Percentiles rank a stretch among this genome's conserved stretches.
Evolutionary conservation across 2,113 vertebrate species (phyloP).

Genomic region (Galemys pyrenaicus): DNA sequence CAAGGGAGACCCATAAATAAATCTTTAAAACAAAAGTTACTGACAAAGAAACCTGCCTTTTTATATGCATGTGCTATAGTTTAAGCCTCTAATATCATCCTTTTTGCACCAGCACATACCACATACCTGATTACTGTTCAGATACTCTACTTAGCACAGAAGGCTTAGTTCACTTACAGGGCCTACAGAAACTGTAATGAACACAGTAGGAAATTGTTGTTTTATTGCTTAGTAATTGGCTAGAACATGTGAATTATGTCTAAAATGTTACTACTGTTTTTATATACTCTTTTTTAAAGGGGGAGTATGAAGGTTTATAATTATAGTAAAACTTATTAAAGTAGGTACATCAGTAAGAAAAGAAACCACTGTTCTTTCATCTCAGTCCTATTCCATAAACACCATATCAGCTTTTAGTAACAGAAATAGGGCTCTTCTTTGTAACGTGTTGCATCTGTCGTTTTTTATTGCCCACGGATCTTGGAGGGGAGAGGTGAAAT

Average conservation of each 20-base stretch:
- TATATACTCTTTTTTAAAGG: not conserved
- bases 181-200: not conserved
- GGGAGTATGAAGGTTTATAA: not conserved
- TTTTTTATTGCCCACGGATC: not conserved
- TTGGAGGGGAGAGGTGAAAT: not conserved
- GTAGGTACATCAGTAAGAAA: not conserved
- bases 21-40: no score
- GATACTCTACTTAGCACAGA: not conserved
- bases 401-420: not conserved
- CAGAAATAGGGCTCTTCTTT: not conserved
- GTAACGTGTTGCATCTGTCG: not conserved
- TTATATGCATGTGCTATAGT: not conserved
- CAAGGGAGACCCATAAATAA: no score
- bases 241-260: constrained; percentile 24
- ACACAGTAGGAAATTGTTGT: not conserved
- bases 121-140: not conserved
- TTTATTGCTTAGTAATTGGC: not conserved
- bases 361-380: not conserved
- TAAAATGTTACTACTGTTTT: constrained; percentile 53
- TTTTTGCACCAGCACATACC: not conserved
- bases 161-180: not conserved
- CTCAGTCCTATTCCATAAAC: not conserved
- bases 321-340: constrained; percentile 5
- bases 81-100: not conserved
- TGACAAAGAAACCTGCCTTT: not conserved